A percentile compares a stretch with the other conserved stretches of the same genome.
phyloP scores from a whole-genome alignment of 2,113 vertebrate species.

The Nycticryphes semicollaris region DNA sequence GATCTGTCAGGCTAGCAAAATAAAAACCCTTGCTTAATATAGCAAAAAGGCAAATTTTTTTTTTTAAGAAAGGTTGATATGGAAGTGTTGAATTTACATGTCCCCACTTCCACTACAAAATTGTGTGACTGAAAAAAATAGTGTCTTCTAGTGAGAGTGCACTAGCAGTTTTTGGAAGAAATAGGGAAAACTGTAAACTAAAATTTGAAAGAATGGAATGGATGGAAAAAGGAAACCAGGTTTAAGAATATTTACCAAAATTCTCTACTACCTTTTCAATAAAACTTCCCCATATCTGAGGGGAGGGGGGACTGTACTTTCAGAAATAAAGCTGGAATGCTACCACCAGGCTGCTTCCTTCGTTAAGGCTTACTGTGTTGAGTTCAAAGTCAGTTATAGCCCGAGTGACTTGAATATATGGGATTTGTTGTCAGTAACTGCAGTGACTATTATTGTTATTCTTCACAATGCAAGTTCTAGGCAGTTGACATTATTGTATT shows the following conservation, averaged over 20 bases:
- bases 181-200: background rate
- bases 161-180: background rate
- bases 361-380: background rate
- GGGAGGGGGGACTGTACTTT: background rate
- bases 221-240: background rate
- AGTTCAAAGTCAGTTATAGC: background rate
- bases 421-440: background rate
- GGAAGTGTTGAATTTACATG: background rate
- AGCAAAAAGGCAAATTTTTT: background rate
- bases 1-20: background rate
- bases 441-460: background rate
- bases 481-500: background rate
- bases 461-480: background rate
- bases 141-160: background rate
- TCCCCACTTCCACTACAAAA: background rate
- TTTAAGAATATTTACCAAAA: background rate
- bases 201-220: background rate
- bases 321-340: background rate
- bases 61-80: fast-evolving
- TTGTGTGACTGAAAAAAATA: background rate
- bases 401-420: background rate
- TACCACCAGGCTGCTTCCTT: background rate
- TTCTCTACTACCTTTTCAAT: background rate
- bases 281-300: background rate
- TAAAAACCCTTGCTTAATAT: background rate